Percentiles rank a stretch among this genome's conserved stretches.
Evolutionary conservation across 2,797 vertebrate genomes (phyloP).

Genomic region (Fringilla coelebs): DNA sequence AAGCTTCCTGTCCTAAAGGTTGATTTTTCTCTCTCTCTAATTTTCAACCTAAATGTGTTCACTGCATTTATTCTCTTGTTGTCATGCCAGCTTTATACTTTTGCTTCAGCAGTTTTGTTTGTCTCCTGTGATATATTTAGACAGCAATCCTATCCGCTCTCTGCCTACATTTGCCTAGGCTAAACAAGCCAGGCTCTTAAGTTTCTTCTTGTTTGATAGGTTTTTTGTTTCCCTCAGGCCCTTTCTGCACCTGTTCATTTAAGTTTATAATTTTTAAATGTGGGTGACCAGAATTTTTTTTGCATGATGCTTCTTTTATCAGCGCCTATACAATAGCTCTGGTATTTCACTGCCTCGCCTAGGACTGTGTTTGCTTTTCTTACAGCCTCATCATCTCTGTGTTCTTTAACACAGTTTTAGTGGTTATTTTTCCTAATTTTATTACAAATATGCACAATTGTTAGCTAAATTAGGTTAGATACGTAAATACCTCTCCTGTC

Average conservation of each 20-base stretch:
- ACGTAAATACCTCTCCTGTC: background rate
- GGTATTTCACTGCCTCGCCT: background rate
- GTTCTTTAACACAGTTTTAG: background rate
- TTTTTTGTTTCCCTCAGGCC: constrained; percentile 29
- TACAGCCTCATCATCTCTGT: background rate
- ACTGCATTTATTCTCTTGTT: background rate
- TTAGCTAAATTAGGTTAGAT: background rate
- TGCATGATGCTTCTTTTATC: background rate
- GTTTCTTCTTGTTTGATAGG: constrained; percentile 49
- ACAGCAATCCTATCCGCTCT: constrained; percentile 36
- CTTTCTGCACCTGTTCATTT: constrained; percentile 51
- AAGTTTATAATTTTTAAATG: background rate
- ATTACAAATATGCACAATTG: background rate
- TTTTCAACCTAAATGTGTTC: background rate
- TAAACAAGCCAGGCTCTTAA: constrained; percentile 41
- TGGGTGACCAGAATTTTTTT: background rate
- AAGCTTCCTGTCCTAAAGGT: background rate
- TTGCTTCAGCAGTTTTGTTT: constrained; percentile 52
- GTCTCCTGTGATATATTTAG: constrained; percentile 61
- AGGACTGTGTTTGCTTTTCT: background rate
- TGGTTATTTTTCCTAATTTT: background rate
- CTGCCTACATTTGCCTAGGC: constrained; percentile 31
- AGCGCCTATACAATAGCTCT: background rate
- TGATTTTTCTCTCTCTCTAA: background rate
- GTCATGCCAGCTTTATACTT: constrained; percentile 13